Evolutionary conservation across 2,113 vertebrate species (phyloP), one percentile per base, ranked within the genome.

Genomic region (Nannobrachium achirus): DNA sequence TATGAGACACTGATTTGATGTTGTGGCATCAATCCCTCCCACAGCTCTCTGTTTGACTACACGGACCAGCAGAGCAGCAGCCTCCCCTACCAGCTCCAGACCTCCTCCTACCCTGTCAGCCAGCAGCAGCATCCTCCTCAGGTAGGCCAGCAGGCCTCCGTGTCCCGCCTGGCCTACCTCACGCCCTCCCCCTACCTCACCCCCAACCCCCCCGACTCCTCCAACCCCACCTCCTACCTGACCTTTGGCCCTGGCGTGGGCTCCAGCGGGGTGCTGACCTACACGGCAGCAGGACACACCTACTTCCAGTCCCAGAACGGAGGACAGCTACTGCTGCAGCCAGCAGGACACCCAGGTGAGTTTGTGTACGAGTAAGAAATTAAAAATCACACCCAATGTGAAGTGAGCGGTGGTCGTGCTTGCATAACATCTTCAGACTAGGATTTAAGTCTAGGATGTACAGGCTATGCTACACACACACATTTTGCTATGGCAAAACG

Each of bases 281-380:
- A 85, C 14, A 87, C 89, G 11, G 61, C 86, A 0, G 90, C 80
- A 0, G 64, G 91, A 0, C 92, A 91, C 20, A 10, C 75, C 11
- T 96, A 87, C 4, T 78, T 90, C 45, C 92, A 93, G 49, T 89
- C 89, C 0, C 89, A 91, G 9, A 80, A 41, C 0, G 81, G 79
- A 11, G 87, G 84, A 44, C 95, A 93, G 15, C 66, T 93, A 7
- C 64, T 93, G 58, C 74, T 94, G 51, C 95, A 95, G 77, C 87
- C 93, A 0, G 59, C 69, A 1, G 73, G 78, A 20, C 76, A 78
- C 53, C 84, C 83, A 0, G 78, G 90, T 89, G 71, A 90, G 80
- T 74, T 41, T 3, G 20, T 25, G 20, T n/a, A n/a, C n/a, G n/a
- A n/a, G n/a, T n/a, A n/a, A n/a, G n/a, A n/a, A n/a, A n/a, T n/a